A percentile compares a stretch with the other conserved stretches of the same genome.
These are phyloP conservation scores for Corythaeola cristata DNA, from an alignment of 2,113 vertebrate genomes.

Conservation along the genomic window DNA sequence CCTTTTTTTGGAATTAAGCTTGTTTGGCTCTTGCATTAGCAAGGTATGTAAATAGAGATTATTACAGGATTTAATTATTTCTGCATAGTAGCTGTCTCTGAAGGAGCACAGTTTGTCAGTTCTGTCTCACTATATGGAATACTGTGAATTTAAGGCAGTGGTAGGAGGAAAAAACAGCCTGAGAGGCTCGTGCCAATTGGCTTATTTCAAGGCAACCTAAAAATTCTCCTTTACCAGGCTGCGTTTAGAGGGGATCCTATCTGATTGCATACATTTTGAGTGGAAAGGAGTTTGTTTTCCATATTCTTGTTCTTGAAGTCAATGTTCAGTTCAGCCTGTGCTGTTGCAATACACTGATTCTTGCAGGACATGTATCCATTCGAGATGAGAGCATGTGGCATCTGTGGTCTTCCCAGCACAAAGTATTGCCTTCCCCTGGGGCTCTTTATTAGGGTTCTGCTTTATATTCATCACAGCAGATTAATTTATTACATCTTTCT, in stretches of 20 bases:
- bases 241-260: neutral
- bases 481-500: neutral
- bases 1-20: neutral
- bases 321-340: neutral
- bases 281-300: neutral
- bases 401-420: neutral
- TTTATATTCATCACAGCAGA: neutral
- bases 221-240: neutral
- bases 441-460: neutral
- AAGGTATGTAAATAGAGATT: neutral
- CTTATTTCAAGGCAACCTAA: too few species aligned
- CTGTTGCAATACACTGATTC: neutral
- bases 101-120: neutral
- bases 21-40: neutral
- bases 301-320: neutral
- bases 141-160: neutral
- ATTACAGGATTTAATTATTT: neutral
- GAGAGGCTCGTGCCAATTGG: too few species aligned
- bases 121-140: neutral
- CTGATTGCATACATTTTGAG: neutral
- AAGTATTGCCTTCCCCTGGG: neutral
- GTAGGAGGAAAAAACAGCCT: neutral
- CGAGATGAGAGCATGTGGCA: accelerated
- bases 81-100: neutral
- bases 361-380: neutral